Conservation (phyloP, 1,140 invertebrate species). For the Drosophila micromelanica region DNA sequence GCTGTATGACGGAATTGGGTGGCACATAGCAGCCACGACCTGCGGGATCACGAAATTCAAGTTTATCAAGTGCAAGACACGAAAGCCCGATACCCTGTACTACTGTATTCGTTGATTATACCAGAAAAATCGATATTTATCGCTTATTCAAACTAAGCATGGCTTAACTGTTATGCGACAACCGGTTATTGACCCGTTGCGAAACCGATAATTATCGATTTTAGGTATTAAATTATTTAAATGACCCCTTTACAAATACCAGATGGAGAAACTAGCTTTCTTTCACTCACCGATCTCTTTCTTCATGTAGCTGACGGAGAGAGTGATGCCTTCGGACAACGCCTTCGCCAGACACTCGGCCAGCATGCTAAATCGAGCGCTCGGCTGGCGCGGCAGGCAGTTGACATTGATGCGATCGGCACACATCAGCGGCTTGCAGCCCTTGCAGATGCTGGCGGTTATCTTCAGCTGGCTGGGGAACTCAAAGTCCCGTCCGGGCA, state of each 20-base stretch:
- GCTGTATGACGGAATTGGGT: constrained; percentile 38
- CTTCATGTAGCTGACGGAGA: constrained; percentile 42
- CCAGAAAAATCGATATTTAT: no score
- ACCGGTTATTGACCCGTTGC: no score
- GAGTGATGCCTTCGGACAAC: constrained; percentile 48
- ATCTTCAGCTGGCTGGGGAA: constrained; percentile 23
- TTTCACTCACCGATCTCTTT: constrained; percentile 58
- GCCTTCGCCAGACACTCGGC: constrained; percentile 48
- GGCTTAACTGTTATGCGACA: no score
- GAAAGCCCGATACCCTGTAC: no score
- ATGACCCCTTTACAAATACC: no score
- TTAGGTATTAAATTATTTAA: no score
- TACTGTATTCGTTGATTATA: no score
- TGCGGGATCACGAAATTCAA: constrained; percentile 2
- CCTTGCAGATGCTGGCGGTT: constrained; percentile 34
- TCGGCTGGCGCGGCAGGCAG: constrained; percentile 31
- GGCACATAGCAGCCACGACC: constrained; percentile 55
- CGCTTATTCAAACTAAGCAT: no score
- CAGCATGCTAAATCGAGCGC: constrained; percentile 39
- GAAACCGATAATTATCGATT: not conserved
- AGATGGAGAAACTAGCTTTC: not conserved
- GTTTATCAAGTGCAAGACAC: no score
- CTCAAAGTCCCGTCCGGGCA: constrained; percentile 62
- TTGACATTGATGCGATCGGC: constrained; percentile 57
- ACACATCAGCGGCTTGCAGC: constrained; percentile 40